A percentile compares a stretch with the other conserved stretches of the same genome.
These are phyloP conservation scores for Spheniscus mendiculus DNA, from an alignment of 2,113 vertebrate genomes.

Conservation along the genomic window DNA sequence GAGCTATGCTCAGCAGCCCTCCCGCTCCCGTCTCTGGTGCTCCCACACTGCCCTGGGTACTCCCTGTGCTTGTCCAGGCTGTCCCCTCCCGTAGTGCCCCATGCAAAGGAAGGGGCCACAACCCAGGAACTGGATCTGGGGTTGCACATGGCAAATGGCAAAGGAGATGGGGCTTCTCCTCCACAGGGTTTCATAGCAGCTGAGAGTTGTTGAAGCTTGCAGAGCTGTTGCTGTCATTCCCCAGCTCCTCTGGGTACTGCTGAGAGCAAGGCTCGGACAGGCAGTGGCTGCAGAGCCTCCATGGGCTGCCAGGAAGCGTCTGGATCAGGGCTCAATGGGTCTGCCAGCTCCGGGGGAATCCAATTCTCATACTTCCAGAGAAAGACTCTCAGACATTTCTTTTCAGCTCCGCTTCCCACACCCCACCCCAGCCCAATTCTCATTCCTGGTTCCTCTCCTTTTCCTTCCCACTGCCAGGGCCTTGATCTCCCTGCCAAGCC, in stretches of 20 bases:
- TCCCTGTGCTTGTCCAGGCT: not conserved
- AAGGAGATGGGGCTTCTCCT: not conserved
- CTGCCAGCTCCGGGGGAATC: not conserved
- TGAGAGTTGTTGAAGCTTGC: not conserved
- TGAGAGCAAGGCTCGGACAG: not conserved
- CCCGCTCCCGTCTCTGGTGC: not conserved
- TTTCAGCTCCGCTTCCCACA: not conserved
- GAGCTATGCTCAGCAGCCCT: not conserved
- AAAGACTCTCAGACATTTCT: not conserved
- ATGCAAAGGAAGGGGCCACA: not conserved
- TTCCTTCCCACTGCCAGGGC: not conserved
- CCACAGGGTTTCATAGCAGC: not conserved
- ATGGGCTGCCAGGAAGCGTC: not conserved
- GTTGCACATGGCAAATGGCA: not conserved
- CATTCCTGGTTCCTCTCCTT: not conserved
- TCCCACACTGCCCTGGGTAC: not conserved
- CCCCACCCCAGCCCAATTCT: not conserved
- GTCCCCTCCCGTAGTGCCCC: not conserved
- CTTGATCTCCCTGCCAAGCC: slow-evolving; percentile 39
- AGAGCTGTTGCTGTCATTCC: not conserved
- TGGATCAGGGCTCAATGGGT: not conserved
- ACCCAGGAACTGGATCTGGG: not conserved
- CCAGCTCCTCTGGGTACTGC: not conserved
- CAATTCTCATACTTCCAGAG: not conserved
- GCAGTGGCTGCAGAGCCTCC: not conserved